Conservation (phyloP, 2,888 invertebrate genomes). For the Pyrrhia umbra region DNA sequence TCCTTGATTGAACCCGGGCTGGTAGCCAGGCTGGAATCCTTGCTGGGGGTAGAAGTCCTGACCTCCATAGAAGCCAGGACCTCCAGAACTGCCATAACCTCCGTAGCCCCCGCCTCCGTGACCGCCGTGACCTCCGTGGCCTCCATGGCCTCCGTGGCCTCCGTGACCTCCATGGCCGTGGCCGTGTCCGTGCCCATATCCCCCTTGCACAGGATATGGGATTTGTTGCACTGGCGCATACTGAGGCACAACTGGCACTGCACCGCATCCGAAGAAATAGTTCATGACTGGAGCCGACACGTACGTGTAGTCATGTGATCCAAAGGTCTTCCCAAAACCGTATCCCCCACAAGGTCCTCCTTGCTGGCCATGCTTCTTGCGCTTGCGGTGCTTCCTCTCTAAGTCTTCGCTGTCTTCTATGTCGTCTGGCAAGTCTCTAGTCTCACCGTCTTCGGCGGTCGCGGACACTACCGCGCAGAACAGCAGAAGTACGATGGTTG, state of each 20-base stretch:
- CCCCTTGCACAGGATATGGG: constrained; percentile 59
- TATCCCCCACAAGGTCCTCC: constrained; percentile 72
- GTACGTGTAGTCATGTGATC: constrained; percentile 77
- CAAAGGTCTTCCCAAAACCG: constrained; percentile 77
- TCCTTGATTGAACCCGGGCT: constrained; percentile 42
- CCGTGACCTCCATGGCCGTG: constrained; percentile 66
- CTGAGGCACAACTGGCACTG: constrained; percentile 55
- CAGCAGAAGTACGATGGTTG: constrained; percentile 69
- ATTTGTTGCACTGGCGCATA: constrained; percentile 55
- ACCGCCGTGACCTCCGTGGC: constrained; percentile 40
- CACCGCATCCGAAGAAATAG: constrained; percentile 83
- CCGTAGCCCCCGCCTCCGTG: constrained; percentile 59
- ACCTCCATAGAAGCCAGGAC: constrained; percentile 50
- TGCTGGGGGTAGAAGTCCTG: constrained; percentile 55
- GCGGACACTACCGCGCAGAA: constrained; percentile 63
- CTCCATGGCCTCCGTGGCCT: constrained; percentile 52
- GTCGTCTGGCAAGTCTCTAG: constrained; percentile 70
- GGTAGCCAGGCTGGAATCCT: constrained; percentile 49
- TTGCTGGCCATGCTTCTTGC: constrained; percentile 79
- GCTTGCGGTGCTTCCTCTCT: constrained; percentile 77
- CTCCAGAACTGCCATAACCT: constrained; percentile 54
- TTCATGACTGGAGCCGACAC: constrained; percentile 84
- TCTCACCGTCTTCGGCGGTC: constrained; percentile 68
- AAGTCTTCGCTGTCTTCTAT: constrained; percentile 74
- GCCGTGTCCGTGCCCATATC: constrained; percentile 52